Base-by-base conservation (phyloP, 2,797 vertebrate species). In the Buphagus erythrorhynchus region DNA sequence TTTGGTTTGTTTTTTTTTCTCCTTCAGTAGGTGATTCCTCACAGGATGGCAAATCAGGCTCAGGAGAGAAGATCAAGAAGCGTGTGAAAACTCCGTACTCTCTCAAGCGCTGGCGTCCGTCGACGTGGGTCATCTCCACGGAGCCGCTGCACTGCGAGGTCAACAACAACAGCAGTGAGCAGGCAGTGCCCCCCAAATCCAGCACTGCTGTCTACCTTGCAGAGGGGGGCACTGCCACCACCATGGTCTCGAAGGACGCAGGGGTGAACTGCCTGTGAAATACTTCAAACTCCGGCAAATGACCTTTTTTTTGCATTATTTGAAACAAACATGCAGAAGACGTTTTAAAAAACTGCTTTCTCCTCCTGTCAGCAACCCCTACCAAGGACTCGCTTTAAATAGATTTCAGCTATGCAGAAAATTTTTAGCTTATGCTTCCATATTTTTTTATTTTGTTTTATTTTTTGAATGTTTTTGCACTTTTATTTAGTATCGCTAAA, bases 71-170 rank as follows among this genome's bases (percentile, higher is more conserved):
- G 98, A 99, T 99, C 96, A 99, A 99, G 98, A 99, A 99, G 88
- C 99, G 99, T 3, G 99, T 99, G 97, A 99, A 99, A 97, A 99
- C 99, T 3, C 99, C 99, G 0, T 99, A 99, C 88, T 99, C 99
- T 5, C 98, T 99, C 16, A 99, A 99, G 98, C 98, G 99, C 94
- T 99, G 99, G 99, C 99, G 99, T 14, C 99, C 99, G 4, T 99
- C 99, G 3, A 99, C 99, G 2, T 99, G 99, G 99, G 99, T 99
- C 95, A 99, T 99, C 98, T 99, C 99, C 96, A 99, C 99, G 0
- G 99, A 99, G 80, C 97, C 98, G 11, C 97, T 99, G 97, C 99
- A 98, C 94, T 98, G 98, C 14, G 99, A 99, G 97, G 99, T 99
- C 96, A 99, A 99, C 97, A 98, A 98, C 49, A 97, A 97, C 6